phyloP scores from a whole-genome alignment of 2,113 vertebrate genomes.

The Macrotis lagotis region DNA sequence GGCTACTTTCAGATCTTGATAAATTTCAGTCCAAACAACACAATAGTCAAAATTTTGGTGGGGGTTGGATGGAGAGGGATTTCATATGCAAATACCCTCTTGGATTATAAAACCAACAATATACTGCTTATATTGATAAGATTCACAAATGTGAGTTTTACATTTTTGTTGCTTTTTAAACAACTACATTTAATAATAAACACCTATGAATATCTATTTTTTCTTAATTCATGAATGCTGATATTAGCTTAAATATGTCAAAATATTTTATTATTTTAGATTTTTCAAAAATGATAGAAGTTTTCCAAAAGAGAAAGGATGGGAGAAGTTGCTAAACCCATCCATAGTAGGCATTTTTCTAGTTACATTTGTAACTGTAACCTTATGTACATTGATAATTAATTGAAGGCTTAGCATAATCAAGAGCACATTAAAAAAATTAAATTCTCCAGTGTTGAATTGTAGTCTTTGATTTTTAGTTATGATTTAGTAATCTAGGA shows the following conservation, averaged over 20 bases:
- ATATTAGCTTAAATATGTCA: neutral
- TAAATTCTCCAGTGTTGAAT: constrained; percentile 49
- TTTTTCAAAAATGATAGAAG: neutral
- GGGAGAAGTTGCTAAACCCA: neutral
- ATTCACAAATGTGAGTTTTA: accelerated
- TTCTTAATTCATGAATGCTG: constrained; percentile 23
- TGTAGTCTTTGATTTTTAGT: neutral
- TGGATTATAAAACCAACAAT: constrained; percentile 90
- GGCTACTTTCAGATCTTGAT: constrained; percentile 87
- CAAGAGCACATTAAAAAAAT: constrained; percentile 43
- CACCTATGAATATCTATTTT: neutral
- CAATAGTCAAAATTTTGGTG: constrained; percentile 91
- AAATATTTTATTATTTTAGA: constrained; percentile 9
- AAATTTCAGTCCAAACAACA: constrained; percentile 91
- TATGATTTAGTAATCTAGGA: neutral
- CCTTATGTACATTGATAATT: constrained; percentile 32
- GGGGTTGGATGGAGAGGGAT: constrained; percentile 88
- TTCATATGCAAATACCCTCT: constrained; percentile 91
- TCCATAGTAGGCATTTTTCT: neutral
- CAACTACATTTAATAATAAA: neutral
- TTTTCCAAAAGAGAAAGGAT: neutral
- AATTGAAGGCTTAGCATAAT: constrained; percentile 66
- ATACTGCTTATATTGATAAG: constrained; percentile 90
- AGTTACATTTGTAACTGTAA: constrained; percentile 36
- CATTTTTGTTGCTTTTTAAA: neutral